A percentile compares a stretch with the other conserved stretches of the same genome.
These are phyloP conservation scores for Crocuta crocuta DNA, from an alignment of 2,113 vertebrate species.

Conservation along the genomic window DNA sequence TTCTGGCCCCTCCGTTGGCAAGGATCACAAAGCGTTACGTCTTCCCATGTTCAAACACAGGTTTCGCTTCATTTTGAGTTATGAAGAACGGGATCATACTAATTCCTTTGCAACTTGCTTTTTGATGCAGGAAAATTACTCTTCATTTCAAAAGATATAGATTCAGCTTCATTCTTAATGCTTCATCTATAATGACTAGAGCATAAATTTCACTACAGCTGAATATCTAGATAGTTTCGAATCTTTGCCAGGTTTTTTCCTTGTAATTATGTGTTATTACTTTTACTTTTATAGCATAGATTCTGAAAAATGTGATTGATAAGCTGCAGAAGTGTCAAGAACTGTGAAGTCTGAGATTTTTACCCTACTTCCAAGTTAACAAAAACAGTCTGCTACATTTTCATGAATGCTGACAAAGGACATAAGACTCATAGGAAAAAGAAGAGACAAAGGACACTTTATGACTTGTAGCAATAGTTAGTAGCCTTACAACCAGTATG, in stretches of 20 bases:
- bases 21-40: not conserved
- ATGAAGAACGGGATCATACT: not conserved
- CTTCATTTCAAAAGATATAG: not conserved
- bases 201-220: not conserved
- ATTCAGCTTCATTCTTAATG: not conserved
- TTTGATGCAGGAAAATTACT: not conserved
- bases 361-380: not conserved
- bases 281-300: not conserved
- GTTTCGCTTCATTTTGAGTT: not conserved
- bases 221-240: not conserved
- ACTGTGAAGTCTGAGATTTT: not conserved
- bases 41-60: not conserved
- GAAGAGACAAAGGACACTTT: not conserved
- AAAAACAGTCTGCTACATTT: not conserved
- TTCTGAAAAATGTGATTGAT: not conserved
- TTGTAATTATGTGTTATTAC: not conserved
- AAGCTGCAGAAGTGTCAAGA: not conserved
- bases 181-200: not conserved
- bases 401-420: not conserved
- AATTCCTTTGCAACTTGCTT: not conserved
- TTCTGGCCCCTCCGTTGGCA: not conserved
- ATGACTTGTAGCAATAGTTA: not conserved
- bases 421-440: not conserved
- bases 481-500: not conserved
- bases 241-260: not conserved